phyloP scores from a whole-genome alignment of 2,113 vertebrate species.

The Nannobrachium achirus region DNA sequence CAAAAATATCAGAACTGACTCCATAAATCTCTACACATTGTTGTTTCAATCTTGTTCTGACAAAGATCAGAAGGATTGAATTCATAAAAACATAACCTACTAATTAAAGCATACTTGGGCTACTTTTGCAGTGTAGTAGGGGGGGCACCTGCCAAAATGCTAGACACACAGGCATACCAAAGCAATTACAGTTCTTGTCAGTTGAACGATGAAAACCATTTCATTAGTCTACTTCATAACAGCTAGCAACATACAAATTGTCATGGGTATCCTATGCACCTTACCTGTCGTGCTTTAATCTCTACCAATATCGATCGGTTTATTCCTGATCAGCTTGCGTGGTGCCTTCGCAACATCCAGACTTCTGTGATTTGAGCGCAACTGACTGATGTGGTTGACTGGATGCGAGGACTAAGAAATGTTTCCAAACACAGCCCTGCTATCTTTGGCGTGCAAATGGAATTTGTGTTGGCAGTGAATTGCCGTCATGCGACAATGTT shows the following conservation, averaged over 20 bases:
- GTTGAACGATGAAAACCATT: background rate
- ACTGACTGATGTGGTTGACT: background rate
- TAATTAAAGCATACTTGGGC: too few relatives aligned
- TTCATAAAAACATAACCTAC: too few relatives aligned
- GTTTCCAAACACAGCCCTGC: conserved; percentile 21
- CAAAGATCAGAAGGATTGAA: too few relatives aligned
- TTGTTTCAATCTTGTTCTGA: conserved; percentile 4
- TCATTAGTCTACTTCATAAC: background rate
- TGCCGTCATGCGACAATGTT: conserved; percentile 18
- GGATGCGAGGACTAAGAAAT: conserved; percentile 19
- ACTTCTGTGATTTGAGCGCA: conserved; percentile 2
- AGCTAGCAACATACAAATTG: too few relatives aligned
- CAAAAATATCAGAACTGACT: too few relatives aligned
- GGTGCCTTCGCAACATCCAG: conserved; percentile 42
- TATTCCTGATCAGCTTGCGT: background rate
- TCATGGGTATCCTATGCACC: background rate
- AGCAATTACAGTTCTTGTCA: too few relatives aligned
- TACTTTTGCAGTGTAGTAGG: background rate
- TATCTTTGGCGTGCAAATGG: conserved; percentile 29
- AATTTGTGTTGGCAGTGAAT: conserved; percentile 7
- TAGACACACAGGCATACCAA: background rate
- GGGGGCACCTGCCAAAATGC: background rate
- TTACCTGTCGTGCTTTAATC: conserved; percentile 51
- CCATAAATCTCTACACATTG: background rate
- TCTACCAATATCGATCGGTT: conserved; percentile 24